Evolutionary conservation across 2,113 vertebrate species (phyloP).

Genomic region (Calcarius ornatus): DNA sequence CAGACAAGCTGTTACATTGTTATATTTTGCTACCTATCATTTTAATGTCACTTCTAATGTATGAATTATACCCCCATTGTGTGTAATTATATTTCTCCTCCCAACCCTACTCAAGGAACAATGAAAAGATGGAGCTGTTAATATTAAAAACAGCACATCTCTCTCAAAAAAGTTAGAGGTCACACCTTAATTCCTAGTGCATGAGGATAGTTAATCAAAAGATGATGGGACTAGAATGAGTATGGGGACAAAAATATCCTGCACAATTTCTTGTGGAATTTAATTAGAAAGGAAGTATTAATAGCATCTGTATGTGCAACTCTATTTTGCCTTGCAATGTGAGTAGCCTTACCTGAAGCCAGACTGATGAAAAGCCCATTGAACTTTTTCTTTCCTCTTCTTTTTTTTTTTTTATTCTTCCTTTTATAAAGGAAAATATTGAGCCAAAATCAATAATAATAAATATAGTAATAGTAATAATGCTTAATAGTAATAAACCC

Average conservation of each 20-base stretch:
- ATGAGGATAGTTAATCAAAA: conserved; percentile 67
- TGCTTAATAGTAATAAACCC: conserved; percentile 1
- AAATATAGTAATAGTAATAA: background rate
- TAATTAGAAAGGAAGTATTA: conserved; percentile 71
- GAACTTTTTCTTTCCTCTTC: background rate
- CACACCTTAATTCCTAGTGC: conserved; percentile 64
- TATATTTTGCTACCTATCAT: conserved; percentile 54
- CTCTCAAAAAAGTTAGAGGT: conserved; percentile 66
- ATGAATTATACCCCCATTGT: conserved; percentile 61
- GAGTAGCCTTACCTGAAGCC: background rate
- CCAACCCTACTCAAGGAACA: conserved; percentile 38
- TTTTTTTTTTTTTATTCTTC: background rate
- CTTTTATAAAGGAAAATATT: background rate
- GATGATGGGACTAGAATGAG: conserved; percentile 62
- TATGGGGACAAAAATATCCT: conserved; percentile 59
- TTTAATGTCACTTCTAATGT: conserved; percentile 50
- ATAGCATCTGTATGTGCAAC: conserved; percentile 46
- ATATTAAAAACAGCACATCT: conserved; percentile 63
- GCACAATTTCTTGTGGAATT: conserved; percentile 63
- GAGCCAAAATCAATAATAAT: background rate
- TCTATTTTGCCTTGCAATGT: conserved; percentile 13
- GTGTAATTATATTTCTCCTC: conserved; percentile 68
- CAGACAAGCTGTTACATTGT: conserved; percentile 30
- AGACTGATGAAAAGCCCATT: background rate
- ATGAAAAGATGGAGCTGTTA: conserved; percentile 46